Base-by-base conservation (phyloP, 2,797 vertebrate genomes). In the Argentina silus region DNA sequence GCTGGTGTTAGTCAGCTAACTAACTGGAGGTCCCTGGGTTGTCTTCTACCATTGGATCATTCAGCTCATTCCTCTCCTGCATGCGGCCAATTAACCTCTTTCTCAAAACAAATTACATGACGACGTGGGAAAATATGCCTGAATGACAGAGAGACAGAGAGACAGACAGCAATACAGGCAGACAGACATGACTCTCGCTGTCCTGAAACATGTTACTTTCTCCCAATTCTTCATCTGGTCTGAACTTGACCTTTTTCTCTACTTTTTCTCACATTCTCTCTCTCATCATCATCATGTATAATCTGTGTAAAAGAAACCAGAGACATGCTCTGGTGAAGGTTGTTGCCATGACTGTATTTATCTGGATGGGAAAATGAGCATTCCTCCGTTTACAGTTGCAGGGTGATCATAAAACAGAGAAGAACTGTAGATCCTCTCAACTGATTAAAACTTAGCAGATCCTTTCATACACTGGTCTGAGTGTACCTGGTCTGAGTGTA, bases 1-100 rank as follows among this genome's bases (percentile, higher is more conserved):
- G 55, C 55, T 17, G 55, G 12, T 56, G 55, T 56, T 21, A 56
- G 19, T 17, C n/a, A n/a, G n/a, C n/a, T n/a, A n/a, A n/a, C n/a
- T n/a, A n/a, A n/a, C 27, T 6, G 3, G 36, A 67, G n/a, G 23
- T 73, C 61, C 45, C 21, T 21, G 44, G 27, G 66, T 59, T 70
- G 44, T 61, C 51, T 63, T 59, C 43, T 69, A 42, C 63, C 66
- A 68, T 68, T 56, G 4, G 11, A 27, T 59, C 42, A 63, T 70
- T 75, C 67, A 51, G 45, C 11, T 51, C n/a, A 60, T 63, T 42
- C 61, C 64, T 63, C 19, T 53, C 23, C 8, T 43, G 55, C 59
- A 61, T 48, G 19, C 21, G 42, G 57, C 48, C 15, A 60, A 69
- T 36, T 36, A 44, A 15, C 36, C 11, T 69, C 23, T 36, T 36